Conservation (phyloP, 2,888 invertebrate genomes). For the Napeogenes sylphis region DNA sequence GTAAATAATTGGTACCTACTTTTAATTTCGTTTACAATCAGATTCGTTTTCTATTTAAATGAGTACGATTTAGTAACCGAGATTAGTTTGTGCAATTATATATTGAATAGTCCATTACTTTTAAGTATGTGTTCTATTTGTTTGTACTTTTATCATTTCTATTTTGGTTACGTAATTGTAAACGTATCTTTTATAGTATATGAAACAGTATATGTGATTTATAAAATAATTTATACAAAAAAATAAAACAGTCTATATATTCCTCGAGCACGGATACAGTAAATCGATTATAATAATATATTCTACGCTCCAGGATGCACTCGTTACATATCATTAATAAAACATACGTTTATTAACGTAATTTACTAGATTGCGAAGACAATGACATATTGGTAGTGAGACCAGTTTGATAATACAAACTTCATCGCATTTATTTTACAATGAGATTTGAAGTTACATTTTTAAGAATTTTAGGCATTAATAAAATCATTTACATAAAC, state of each 20-base stretch:
- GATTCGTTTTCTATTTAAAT: slow-evolving; percentile 6
- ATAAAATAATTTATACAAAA: too few species aligned
- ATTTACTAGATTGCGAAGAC: slow-evolving; percentile 65
- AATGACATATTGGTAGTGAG: slow-evolving; percentile 64
- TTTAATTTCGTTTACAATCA: slow-evolving; percentile 49
- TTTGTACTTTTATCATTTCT: too few species aligned
- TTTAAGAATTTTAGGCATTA: too few species aligned
- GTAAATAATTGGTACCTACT: slow-evolving; percentile 39
- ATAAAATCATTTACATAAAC: too few species aligned
- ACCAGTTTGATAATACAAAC: slow-evolving; percentile 17
- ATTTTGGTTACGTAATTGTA: too few species aligned
- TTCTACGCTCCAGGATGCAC: slow-evolving; percentile 59
- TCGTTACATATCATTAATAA: slow-evolving; percentile 65
- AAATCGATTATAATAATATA: slow-evolving; percentile 60
- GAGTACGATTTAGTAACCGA: background rate
- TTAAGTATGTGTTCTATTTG: too few species aligned
- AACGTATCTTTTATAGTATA: too few species aligned
- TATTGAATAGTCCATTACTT: too few species aligned
- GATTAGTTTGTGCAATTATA: background rate
- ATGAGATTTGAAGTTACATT: too few species aligned
- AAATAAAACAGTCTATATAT: too few species aligned
- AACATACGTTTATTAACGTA: slow-evolving; percentile 59
- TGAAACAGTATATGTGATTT: too few species aligned
- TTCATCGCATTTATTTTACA: too few species aligned
- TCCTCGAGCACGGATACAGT: slow-evolving; percentile 5